Base-by-base conservation (phyloP, 2,797 vertebrate species). In the Triplophysa yarkandensis region DNA sequence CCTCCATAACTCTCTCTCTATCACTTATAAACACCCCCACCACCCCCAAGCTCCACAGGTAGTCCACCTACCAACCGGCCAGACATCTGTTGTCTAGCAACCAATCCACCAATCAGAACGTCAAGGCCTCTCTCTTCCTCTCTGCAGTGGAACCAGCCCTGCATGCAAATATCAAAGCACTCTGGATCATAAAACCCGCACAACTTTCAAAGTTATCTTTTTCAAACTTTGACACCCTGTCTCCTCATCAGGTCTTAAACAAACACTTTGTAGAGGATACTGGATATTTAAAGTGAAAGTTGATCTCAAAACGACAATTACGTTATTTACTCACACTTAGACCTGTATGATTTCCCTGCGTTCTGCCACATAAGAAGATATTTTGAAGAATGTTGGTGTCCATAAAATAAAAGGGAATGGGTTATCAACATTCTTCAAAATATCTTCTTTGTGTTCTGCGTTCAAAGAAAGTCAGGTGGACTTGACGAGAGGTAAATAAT, bases 51-150 rank as follows among this genome's bases (percentile, higher is more conserved):
- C 86, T 89, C 87, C 87, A 91, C 91, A 92, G 91, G 90, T 92
- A 90, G 86, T 85, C 85, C 84, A 87, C 86, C 88, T 89, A 86
- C 81, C 85, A 87, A 88, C 80, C 69, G 77, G 73, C 89, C 89
- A 89, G 91, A 92, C 90, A 91, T 91, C 90, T 91, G 91, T 91
- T 92, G 91, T 91, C 91, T 92, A 92, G 91, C 90, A 92, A 91
- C 91, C 89, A 88, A 83, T 88, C 83, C 87, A 89, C 90, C 90
- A 91, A 91, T 92, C 88, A 88, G 83, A 90, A 87, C 21, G 66
- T 79, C 80, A 61, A 52, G 83, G 85, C 85, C 63, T 66, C 85
- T 66, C 85, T 82, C 88, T 83, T 84, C 81, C 83, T 88, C 84
- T 89, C 91, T 90, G 91, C 90, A 91, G 90, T 92, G 90, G 84